These are phyloP conservation scores for Dolichallabes microphthalmus DNA, from an alignment of 2,113 vertebrate species.

Conservation along the genomic window DNA sequence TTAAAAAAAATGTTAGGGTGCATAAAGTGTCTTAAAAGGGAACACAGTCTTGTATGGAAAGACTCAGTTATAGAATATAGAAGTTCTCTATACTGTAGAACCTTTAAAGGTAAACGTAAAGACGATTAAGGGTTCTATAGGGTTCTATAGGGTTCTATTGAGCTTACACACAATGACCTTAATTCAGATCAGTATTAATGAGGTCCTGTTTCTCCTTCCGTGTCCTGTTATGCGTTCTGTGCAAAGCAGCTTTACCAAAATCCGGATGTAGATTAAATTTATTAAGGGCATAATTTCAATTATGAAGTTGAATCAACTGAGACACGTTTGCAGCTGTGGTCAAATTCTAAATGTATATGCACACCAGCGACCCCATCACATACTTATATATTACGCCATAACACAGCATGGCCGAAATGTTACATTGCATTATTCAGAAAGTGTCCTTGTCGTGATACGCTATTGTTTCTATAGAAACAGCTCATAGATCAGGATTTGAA, in stretches of 20 bases:
- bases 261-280: background rate
- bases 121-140: too few relatives aligned
- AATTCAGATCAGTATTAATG: too few relatives aligned
- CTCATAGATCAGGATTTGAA: too few relatives aligned
- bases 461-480: too few relatives aligned
- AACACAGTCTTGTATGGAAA: background rate
- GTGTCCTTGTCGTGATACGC: background rate
- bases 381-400: background rate
- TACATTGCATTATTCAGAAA: background rate
- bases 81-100: too few relatives aligned
- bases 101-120: too few relatives aligned
- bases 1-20: background rate
- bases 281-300: background rate
- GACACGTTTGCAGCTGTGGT: background rate
- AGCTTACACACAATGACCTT: too few relatives aligned
- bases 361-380: background rate
- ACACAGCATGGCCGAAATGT: too few relatives aligned
- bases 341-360: background rate
- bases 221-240: too few relatives aligned
- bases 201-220: too few relatives aligned
- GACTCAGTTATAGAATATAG: background rate
- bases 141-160: too few relatives aligned
- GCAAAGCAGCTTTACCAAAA: background rate
- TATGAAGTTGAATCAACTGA: background rate
- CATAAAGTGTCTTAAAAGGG: background rate